These are phyloP conservation scores for Tetragnatha versicolor DNA, from an alignment of 1,140 invertebrate genomes.

Conservation along the genomic window DNA sequence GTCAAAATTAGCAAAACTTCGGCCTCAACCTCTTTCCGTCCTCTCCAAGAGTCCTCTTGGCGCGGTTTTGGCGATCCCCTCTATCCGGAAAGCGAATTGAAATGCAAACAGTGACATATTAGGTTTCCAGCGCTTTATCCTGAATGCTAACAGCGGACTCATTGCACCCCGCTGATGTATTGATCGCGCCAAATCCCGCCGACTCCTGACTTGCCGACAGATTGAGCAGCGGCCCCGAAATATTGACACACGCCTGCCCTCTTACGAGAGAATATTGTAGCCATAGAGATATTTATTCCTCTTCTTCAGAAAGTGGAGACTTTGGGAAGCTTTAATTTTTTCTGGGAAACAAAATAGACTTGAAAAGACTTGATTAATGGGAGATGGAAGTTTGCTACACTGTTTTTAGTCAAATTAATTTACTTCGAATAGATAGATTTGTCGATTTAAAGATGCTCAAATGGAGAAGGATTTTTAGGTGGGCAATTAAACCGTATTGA, in stretches of 20 bases:
- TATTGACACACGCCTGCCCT: conserved; percentile 35
- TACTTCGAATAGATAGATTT: too few species aligned
- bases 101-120: conserved; percentile 53
- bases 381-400: too few species aligned
- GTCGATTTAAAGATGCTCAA: too few species aligned
- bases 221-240: conserved; percentile 34
- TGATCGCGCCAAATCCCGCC: conserved; percentile 40
- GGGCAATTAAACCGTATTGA: too few species aligned
- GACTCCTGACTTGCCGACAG: conserved; percentile 38
- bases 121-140: conserved; percentile 46
- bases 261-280: neutral
- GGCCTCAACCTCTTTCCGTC: too few species aligned
- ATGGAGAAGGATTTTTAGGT: too few species aligned
- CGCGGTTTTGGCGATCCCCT: conserved; percentile 24
- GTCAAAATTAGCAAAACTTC: too few species aligned
- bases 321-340: too few species aligned
- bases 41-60: neutral
- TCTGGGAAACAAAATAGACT: too few species aligned
- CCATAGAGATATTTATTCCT: neutral
- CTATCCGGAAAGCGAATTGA: conserved; percentile 25
- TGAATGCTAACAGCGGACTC: conserved; percentile 51
- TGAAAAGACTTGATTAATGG: too few species aligned
- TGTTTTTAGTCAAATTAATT: too few species aligned
- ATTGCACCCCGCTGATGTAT: conserved; percentile 44
- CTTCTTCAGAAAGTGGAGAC: too few species aligned